A percentile compares a stretch with the other conserved stretches of the same genome.
phyloP scores from a whole-genome alignment of 2,888 invertebrate species.

The Alitta virens region DNA sequence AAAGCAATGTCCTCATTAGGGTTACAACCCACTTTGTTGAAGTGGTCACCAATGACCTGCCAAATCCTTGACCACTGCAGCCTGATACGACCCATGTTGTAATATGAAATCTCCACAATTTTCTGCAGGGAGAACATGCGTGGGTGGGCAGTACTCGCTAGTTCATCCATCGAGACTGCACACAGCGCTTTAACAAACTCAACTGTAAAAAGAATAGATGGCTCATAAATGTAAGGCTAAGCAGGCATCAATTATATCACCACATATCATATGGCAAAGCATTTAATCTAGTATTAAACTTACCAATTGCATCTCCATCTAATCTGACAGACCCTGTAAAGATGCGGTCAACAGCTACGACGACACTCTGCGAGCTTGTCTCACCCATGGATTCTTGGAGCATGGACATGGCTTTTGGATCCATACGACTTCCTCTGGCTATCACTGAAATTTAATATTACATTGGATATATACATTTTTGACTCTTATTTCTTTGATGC shows the following conservation, averaged over 20 bases:
- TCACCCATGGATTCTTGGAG: slow-evolving; percentile 97
- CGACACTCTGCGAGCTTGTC: slow-evolving; percentile 97
- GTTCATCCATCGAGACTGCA: slow-evolving; percentile 89
- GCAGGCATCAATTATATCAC: no score
- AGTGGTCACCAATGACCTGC: slow-evolving; percentile 94
- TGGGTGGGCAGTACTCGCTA: slow-evolving; percentile 82
- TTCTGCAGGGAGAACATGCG: slow-evolving; percentile 98
- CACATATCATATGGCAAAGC: no score
- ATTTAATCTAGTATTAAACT: background rate
- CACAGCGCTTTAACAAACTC: slow-evolving; percentile 97
- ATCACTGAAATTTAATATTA: slow-evolving; percentile 44
- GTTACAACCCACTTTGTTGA: slow-evolving; percentile 92
- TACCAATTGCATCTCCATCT: slow-evolving; percentile 89
- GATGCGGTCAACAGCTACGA: slow-evolving; percentile 96
- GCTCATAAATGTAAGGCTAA: no score
- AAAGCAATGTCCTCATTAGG: slow-evolving; percentile 94
- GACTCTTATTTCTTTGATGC: no score
- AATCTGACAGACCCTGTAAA: slow-evolving; percentile 74
- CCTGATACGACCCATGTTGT: slow-evolving; percentile 99
- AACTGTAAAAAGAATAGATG: slow-evolving; percentile 61
- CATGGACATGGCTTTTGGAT: slow-evolving; percentile 64
- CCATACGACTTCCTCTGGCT: slow-evolving; percentile 48
- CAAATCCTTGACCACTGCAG: slow-evolving; percentile 99
- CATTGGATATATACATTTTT: no score
- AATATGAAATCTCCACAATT: slow-evolving; percentile 98